Base-by-base conservation (phyloP, 2,113 vertebrate genomes). In the Apistogramma diplotaenia region DNA sequence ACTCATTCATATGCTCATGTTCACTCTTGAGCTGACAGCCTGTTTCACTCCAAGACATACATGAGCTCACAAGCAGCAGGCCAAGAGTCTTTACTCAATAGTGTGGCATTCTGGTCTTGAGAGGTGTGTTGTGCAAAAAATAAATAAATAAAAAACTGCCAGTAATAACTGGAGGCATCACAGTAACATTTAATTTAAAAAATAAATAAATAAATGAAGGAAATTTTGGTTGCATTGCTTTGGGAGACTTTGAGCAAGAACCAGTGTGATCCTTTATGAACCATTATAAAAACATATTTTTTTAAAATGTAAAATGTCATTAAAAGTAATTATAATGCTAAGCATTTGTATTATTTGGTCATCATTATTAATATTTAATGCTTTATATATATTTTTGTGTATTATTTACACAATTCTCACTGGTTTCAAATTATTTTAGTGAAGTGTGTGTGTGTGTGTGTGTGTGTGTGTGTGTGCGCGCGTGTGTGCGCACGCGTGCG, bases 1-100 rank as follows among this genome's bases (percentile, higher is more conserved):
- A 85, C 76, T 76, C 60, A 29, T 75, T 79, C 55, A 81, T 61
- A 76, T 77, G 79, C 73, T 83, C 16, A 2, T 10, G 10, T 78
- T 88, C 33, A 33, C 55, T 77, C 55, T 43, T 40, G 10, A 57
- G 35, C 76, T 56, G 57, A 56, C 18, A 65, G 71, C 40, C 23
- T 46, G 15, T 65, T 65, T 72, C 70, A 57, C 74, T 65, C 74
- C 27, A 35, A 74, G 54, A 51, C 72, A 86, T 4, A 37, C 62
- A 70, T 10, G 25, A 49, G 77, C 55, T 49, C 59, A 51, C 58
- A 65, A 78, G 25, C 56, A 51, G 46, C 35, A 67, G 31, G 46
- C 59, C 61, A 70, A 65, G 35, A 77, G 27, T 29, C 56, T n/a
- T 55, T 29, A 35, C 15, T 35, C 19, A 23, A 82, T 11, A 27